Base-by-base conservation (phyloP, 2,113 vertebrate species). In the Pycnonotus jocosus region DNA sequence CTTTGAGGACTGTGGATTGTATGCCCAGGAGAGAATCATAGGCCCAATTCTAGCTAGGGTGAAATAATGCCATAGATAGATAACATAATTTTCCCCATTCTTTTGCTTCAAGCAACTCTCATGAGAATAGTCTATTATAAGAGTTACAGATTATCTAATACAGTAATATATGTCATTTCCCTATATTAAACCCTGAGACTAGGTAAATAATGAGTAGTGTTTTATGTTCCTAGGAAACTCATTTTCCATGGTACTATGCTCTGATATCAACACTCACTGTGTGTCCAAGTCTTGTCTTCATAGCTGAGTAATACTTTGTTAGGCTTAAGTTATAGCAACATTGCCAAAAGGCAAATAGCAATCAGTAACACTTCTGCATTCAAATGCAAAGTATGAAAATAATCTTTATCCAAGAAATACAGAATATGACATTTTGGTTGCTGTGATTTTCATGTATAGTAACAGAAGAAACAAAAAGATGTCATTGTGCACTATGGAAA, bases 211-310 rank as follows among this genome's bases (percentile, higher is more conserved):
- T 51, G 20, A 92, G 11, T 57, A 81, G 60, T 68, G 64, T 78
- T 91, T 92, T 90, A 80, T 40, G 72, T 88, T 93, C 56, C 90
- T 95, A 95, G 72, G 93, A 78, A 90, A 77, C 84, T 88, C 6
- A 80, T 94, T 92, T 96, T 94, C 92, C 86, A 76, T 89, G 61
- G 73, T 87, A 58, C 51, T 77, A 7, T 48, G 33, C 35, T 93
- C 86, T 90, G 76, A 93, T 96, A 96, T 86, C 88, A 95, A 65
- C 88, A 90, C 57, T 90, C 35, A 14, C 17, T 86, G 6, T 53
- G 68, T 71, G 64, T 95, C 96, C 90, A 96, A 96, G 33, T 92
- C 16, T 57, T 92, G 92, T 80, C 79, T 93, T 93, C 79, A 74
- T 58, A 93, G 88, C 47, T 74, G 78, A 92, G 74, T 87, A 94